Conservation (phyloP, 30 jellyfish, hydroid and myxozoan species). For the Pelagia noctiluca region DNA sequence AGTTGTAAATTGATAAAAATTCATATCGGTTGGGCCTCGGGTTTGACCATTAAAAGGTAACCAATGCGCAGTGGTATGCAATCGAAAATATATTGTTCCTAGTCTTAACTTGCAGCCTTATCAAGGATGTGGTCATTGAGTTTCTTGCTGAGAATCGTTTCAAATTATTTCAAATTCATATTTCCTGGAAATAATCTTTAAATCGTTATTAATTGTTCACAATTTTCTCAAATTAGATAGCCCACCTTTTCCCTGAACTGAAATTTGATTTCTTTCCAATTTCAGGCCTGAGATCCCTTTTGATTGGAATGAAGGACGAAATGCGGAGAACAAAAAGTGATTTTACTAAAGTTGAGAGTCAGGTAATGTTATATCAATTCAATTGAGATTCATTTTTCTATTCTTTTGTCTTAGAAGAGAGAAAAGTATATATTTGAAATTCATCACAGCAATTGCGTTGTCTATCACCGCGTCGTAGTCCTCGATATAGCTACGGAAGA, state of each 20-base stretch:
- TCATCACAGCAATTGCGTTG: too few species aligned
- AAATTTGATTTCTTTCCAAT: not conserved
- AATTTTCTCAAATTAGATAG: not conserved
- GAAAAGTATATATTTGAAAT: too few species aligned
- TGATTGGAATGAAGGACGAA: constrained; percentile 84
- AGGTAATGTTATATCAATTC: too few species aligned
- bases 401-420: not conserved
- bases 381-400: too few species aligned
- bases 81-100: too few species aligned
- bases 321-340: constrained; percentile 76
- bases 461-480: too few species aligned
- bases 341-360: constrained; percentile 36
- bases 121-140: not conserved
- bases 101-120: not conserved
- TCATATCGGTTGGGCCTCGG: not conserved
- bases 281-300: constrained; percentile 62
- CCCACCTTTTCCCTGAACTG: too few species aligned
- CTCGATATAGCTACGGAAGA: too few species aligned
- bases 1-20: not conserved
- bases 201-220: not conserved
- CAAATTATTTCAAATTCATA: not conserved
- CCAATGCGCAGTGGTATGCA: not conserved
- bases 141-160: not conserved
- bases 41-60: not conserved
- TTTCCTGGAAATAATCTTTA: not conserved